phyloP scores from a whole-genome alignment of 1,140 invertebrate species.

The Caenorhabditis briggsae region DNA sequence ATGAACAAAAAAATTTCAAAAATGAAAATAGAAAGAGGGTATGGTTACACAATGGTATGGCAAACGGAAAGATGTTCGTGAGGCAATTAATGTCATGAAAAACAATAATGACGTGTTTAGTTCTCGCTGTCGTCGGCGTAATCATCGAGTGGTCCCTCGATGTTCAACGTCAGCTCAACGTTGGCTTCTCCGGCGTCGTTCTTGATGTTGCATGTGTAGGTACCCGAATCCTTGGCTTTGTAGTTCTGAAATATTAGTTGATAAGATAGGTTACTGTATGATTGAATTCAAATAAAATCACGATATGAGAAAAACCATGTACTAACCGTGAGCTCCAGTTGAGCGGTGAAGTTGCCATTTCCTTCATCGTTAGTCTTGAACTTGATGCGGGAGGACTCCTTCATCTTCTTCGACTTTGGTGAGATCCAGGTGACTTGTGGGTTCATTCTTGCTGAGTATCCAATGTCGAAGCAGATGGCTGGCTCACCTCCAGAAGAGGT shows the following conservation, averaged over 20 bases:
- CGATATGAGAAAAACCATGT: neutral
- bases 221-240: constrained; percentile 91
- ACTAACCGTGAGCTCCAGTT: constrained; percentile 77
- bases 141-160: constrained; percentile 82
- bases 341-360: constrained; percentile 76
- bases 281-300: neutral
- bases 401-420: constrained; percentile 78
- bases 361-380: constrained; percentile 73
- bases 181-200: constrained; percentile 98
- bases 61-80: constrained; percentile 41
- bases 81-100: constrained; percentile 50
- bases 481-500: constrained; percentile 77
- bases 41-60: constrained; percentile 54
- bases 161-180: constrained; percentile 97
- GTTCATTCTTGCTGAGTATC: constrained; percentile 77
- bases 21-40: constrained; percentile 52
- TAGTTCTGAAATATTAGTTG: constrained; percentile 85
- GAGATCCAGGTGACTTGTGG: constrained; percentile 78
- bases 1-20: constrained; percentile 23
- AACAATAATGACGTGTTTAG: constrained; percentile 2
- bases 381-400: constrained; percentile 78
- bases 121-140: constrained; percentile 49
- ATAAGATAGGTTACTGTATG: neutral
- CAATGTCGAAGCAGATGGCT: constrained; percentile 78
- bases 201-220: constrained; percentile 94